Conservation (phyloP, 2,797 vertebrate species). For the Tenualosa ilisha region DNA sequence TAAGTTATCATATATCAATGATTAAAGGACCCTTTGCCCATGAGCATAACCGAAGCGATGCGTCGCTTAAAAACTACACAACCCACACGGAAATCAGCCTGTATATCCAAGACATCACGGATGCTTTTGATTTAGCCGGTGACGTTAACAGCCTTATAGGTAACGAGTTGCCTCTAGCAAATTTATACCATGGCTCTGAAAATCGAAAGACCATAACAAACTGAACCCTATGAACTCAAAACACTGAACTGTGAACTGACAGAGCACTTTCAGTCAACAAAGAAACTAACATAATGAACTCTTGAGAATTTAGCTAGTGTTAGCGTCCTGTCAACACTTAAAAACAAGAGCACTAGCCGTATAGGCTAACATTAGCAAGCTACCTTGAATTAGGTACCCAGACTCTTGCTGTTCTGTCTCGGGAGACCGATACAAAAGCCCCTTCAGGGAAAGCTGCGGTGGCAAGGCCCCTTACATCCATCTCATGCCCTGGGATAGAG, state of each 20-base stretch:
- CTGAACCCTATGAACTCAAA: not conserved
- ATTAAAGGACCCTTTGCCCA: too few species aligned
- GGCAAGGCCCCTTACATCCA: slow-evolving; percentile 89
- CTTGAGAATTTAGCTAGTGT: slow-evolving; percentile 38
- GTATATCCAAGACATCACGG: not conserved
- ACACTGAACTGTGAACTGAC: not conserved
- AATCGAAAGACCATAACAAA: not conserved
- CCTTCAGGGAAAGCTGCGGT: slow-evolving; percentile 78
- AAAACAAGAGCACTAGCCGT: not conserved
- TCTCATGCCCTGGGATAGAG: slow-evolving; percentile 86
- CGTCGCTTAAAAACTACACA: not conserved
- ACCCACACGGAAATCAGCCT: not conserved
- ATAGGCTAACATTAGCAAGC: slow-evolving; percentile 33
- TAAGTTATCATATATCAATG: too few species aligned
- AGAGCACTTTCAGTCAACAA: not conserved
- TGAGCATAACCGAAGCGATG: not conserved
- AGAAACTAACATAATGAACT: not conserved
- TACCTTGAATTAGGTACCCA: slow-evolving; percentile 91
- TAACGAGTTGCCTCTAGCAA: too few species aligned
- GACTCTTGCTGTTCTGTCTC: slow-evolving; percentile 91
- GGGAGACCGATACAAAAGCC: slow-evolving; percentile 91
- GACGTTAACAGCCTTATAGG: not conserved
- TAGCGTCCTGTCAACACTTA: slow-evolving; percentile 10
- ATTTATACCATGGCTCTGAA: not conserved
- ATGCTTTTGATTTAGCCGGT: not conserved